These are phyloP conservation scores for Spisula solida DNA, from an alignment of 2,888 invertebrate species.

Conservation along the genomic window DNA sequence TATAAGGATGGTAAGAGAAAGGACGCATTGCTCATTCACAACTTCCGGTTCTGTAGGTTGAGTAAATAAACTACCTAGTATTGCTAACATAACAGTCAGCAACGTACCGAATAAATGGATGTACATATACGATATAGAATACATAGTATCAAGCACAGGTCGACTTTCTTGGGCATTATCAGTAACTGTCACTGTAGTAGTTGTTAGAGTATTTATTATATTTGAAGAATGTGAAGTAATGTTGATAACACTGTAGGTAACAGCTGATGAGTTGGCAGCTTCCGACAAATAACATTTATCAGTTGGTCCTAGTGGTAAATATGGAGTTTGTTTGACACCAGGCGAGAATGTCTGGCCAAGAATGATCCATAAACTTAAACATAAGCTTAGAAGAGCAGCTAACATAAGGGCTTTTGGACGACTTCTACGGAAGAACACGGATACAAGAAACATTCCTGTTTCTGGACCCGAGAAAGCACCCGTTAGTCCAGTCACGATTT, in stretches of 20 bases:
- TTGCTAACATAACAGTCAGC: constrained; percentile 14
- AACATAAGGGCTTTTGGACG: constrained; percentile 20
- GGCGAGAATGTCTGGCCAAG: constrained; percentile 35
- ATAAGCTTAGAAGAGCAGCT: neutral
- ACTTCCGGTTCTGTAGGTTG: constrained; percentile 26
- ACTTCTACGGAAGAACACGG: constrained; percentile 23
- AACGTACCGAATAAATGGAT: constrained; percentile 35
- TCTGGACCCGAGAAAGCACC: constrained; percentile 38
- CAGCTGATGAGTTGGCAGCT: neutral
- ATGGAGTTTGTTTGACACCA: neutral
- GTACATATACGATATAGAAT: constrained; percentile 50
- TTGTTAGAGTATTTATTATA: too few relatives aligned
- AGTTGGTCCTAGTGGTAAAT: constrained; percentile 31
- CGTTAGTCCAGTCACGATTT: neutral
- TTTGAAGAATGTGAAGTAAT: neutral
- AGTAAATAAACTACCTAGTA: constrained; percentile 30
- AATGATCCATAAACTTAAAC: constrained; percentile 22
- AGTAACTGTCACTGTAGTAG: neutral
- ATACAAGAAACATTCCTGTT: constrained; percentile 38
- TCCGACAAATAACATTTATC: neutral
- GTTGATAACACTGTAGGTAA: neutral
- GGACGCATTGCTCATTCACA: constrained; percentile 32
- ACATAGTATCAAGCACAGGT: constrained; percentile 20
- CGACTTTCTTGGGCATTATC: too few relatives aligned
- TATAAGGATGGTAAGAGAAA: constrained; percentile 34